Evolutionary conservation across 2,888 invertebrate species (phyloP), one percentile per base, ranked within the genome.

Genomic region (Lymantria dispar): DNA sequence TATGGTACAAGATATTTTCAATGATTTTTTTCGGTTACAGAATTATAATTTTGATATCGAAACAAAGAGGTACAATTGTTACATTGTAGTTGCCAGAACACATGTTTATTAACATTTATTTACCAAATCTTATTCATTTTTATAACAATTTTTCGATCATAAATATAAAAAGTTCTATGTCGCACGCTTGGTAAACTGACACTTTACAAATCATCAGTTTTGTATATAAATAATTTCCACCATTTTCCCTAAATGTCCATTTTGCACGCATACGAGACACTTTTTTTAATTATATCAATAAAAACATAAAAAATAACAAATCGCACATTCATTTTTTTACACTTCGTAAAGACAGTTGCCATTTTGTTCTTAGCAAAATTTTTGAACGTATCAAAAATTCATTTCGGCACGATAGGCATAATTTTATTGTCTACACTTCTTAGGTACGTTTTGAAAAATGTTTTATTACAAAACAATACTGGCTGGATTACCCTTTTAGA

Each of bases 301-400:
- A 82, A 87, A 87, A 87, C 87, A 85, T 87, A 87, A 87, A 87
- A 87, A 88, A 85, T 84, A 85, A 84, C 81, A 77, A 78, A 75
- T 73, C 77, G 78, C 83, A 80, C 82, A 79, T 76, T 72, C 74
- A 67, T 75, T 76, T 74, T 73, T 77, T 74, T 76, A 72, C 74
- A 73, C 72, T 73, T 76, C 74, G 69, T 64, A 50, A 43, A 72
- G 79, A 84, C 83, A 83, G 83, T 84, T 83, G 83, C 83, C 65
- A 64, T 67, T 49, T 58, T 54, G 60, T 48, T 63, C 59, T 50
- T 56, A 59, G 48, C 57, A 54, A 61, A 54, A 52, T 57, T 48
- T 55, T 60, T 54, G 52, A 52, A 59, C 45, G 49, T 52, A 45
- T 33, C 37, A 47, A 38, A 56, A 47, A 50, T 49, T 47, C 39